phyloP scores from a whole-genome alignment of 2,797 vertebrate genomes.

The Decapterus maruadsi region DNA sequence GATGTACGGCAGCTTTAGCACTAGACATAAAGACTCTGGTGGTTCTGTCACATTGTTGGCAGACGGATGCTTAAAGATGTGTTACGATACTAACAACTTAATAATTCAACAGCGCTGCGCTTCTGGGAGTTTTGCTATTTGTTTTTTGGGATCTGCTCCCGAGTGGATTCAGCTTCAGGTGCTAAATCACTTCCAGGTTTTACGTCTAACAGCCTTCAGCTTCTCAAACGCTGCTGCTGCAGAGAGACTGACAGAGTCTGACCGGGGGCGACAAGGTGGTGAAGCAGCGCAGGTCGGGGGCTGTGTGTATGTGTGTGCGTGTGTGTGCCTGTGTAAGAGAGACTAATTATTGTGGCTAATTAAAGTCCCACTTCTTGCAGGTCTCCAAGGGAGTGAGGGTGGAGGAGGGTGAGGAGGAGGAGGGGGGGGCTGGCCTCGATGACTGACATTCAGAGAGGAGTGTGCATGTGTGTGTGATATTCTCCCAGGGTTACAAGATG shows the following conservation, averaged over 20 bases:
- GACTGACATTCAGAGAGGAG: constrained; percentile 64
- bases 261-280: constrained; percentile 53
- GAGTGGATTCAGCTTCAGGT: constrained; percentile 22
- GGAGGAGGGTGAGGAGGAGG: constrained; percentile 7
- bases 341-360: constrained; percentile 82
- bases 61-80: too few relatives aligned
- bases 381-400: constrained; percentile 69
- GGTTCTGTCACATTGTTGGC: too few relatives aligned
- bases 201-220: constrained; percentile 14
- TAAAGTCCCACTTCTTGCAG: constrained; percentile 77
- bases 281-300: constrained; percentile 50
- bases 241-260: constrained; percentile 30
- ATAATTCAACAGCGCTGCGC: too few relatives aligned
- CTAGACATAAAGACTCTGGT: too few relatives aligned
- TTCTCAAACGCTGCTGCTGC: background rate
- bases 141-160: background rate
- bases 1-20: too few relatives aligned
- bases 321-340: constrained; percentile 23
- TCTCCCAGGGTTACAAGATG: constrained; percentile 30
- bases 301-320: constrained; percentile 27
- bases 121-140: too few relatives aligned
- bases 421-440: constrained; percentile 66
- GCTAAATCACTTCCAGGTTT: constrained; percentile 26
- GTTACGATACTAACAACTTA: too few relatives aligned
- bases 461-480: constrained; percentile 4